Evolutionary conservation across 2,888 invertebrate genomes (phyloP), one percentile per base, ranked within the genome.

Genomic region (Morpho deidamia): DNA sequence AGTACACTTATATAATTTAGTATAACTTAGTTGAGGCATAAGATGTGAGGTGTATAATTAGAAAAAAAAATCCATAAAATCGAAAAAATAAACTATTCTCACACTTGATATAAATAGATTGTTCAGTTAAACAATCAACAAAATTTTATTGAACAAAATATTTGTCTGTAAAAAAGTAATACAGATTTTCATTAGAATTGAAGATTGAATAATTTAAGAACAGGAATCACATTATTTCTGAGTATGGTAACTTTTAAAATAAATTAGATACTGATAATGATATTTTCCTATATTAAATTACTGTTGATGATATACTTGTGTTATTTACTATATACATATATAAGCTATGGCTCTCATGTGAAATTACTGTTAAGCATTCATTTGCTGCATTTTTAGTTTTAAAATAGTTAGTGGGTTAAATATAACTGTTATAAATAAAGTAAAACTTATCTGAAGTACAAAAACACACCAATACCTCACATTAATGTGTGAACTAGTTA

Each of bases 1-100:
- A 70, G 68, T 70, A 74, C 64, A 66, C 70, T 69, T 69, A 70
- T 65, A 66, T 68, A 68, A 65, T 61, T 67, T 68, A 67, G 63
- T 70, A 68, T 63, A 64, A 62, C 53, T 62, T 65, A 66, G 59
- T 64, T 62, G 56, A 59, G 60, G 58, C 60, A 53, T 49, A 54
- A 44, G 44, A 59, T 59, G 23, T 23, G 23, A 23, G 5, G 2
- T 23, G 23, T 23, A 1, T 58, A 50, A 54, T 44, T 48, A 56
- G 32, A 52, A 53, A 44, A 60, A 59, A 58, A 60, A 61, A 58
- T 45, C 44, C 48, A 59, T 54, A 59, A 51, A 59, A 51, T 48
- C 45, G 51, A 51, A 54, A 58, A 58, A 49, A 50, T 49, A 51
- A 40, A 48, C 45, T 47, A 32, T 44, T 33, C 11, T 38, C 40